Conservation (phyloP, 92 coral and sea anemone species). For the Actinernus sp. region DNA sequence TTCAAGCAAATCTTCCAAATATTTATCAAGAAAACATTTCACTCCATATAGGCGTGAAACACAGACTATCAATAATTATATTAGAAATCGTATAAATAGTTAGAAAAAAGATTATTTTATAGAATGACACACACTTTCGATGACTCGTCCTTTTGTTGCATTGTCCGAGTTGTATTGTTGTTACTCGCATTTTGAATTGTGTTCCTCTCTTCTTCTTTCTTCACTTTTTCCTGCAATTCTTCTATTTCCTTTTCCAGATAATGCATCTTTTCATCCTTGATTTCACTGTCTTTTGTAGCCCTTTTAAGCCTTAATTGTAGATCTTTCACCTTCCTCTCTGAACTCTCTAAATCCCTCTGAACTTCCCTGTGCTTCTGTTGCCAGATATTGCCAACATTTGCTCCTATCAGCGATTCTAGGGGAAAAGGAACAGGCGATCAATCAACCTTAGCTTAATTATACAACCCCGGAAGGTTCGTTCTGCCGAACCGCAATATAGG, state of each 20-base stretch:
- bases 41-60: no score
- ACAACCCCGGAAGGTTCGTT: no score
- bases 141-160: no score
- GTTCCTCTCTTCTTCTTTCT: conserved; percentile 62
- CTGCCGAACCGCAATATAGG: no score
- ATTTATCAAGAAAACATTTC: no score
- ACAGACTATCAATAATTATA: no score
- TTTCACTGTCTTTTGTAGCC: conserved; percentile 92
- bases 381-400: conserved; percentile 18
- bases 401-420: background rate
- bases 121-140: conserved; percentile 3
- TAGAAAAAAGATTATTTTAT: background rate
- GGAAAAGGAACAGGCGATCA: no score
- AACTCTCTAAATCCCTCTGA: conserved; percentile 84
- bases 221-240: conserved; percentile 76
- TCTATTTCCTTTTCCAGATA: conserved; percentile 90
- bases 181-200: background rate
- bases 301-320: conserved; percentile 93
- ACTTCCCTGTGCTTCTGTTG: conserved; percentile 72
- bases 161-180: background rate
- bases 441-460: no score
- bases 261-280: conserved; percentile 83
- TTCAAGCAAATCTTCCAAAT: no score
- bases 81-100: no score
- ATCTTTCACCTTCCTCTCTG: conserved; percentile 95